These are phyloP conservation scores for Cremastinae sp. DNA, from an alignment of 2,888 invertebrate species.

Conservation along the genomic window DNA sequence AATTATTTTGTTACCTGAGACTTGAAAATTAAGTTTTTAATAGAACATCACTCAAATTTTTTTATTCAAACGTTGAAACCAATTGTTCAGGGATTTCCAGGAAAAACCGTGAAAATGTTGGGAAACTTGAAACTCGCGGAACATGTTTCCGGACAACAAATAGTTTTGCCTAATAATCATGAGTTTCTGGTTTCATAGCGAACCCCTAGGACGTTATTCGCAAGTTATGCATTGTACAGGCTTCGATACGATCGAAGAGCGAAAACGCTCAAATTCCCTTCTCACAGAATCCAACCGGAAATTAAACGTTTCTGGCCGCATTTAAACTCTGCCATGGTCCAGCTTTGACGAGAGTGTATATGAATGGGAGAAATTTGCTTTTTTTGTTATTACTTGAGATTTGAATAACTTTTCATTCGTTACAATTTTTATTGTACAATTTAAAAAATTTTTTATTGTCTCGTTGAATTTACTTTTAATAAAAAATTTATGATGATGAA, in stretches of 20 bases:
- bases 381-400: too few species aligned
- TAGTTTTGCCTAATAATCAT: constrained; percentile 26
- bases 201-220: constrained; percentile 17
- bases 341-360: constrained; percentile 18
- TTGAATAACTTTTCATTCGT: constrained; percentile 33
- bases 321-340: constrained; percentile 15
- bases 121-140: not conserved
- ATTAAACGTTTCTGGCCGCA: constrained; percentile 65
- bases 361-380: too few species aligned
- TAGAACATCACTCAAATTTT: too few species aligned
- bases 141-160: constrained; percentile 34
- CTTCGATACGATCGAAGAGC: constrained; percentile 19
- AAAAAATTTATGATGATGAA: too few species aligned
- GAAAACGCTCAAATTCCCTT: not conserved
- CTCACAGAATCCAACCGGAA: constrained; percentile 59
- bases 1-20: too few species aligned
- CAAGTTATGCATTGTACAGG: constrained; percentile 15
- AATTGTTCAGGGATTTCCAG: too few species aligned
- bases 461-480: too few species aligned
- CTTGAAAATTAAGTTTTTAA: too few species aligned
- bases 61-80: too few species aligned
- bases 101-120: too few species aligned
- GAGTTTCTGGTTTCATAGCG: constrained; percentile 13
- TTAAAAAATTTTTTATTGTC: too few species aligned
- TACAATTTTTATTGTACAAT: too few species aligned